Conservation (phyloP, 1,140 invertebrate species). For the Bombus picipes region DNA sequence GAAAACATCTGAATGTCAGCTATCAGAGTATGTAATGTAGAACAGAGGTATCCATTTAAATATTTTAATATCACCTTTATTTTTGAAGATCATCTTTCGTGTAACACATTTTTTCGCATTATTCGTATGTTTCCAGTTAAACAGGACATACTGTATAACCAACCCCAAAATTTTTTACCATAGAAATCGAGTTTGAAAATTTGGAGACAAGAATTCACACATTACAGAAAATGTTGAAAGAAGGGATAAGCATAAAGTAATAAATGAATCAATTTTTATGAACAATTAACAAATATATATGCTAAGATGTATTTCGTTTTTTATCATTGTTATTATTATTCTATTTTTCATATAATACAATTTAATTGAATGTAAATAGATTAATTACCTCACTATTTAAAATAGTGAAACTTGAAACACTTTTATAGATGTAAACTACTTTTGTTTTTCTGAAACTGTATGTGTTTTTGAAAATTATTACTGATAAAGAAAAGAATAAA, state of each 20-base stretch:
- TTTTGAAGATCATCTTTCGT: no score
- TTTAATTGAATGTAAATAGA: constrained; percentile 8
- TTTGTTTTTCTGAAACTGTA: background rate
- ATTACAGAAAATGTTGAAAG: constrained; percentile 73
- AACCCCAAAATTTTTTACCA: constrained; percentile 8
- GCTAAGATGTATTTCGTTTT: background rate
- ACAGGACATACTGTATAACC: background rate
- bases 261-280: background rate
- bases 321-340: constrained; percentile 8
- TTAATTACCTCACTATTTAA: background rate
- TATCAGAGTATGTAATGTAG: no score
- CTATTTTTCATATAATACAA: constrained; percentile 9
- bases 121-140: no score
- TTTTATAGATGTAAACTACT: background rate
- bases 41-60: no score
- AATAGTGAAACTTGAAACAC: background rate
- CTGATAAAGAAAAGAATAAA: background rate
- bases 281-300: background rate
- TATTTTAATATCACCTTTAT: no score
- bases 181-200: constrained; percentile 70
- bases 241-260: constrained; percentile 72
- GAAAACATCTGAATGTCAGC: no score
- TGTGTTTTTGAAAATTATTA: background rate
- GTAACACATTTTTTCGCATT: no score
- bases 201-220: constrained; percentile 72